phyloP scores from a whole-genome alignment of 2,113 vertebrate species.

The Nothocercus nigrocapillus region DNA sequence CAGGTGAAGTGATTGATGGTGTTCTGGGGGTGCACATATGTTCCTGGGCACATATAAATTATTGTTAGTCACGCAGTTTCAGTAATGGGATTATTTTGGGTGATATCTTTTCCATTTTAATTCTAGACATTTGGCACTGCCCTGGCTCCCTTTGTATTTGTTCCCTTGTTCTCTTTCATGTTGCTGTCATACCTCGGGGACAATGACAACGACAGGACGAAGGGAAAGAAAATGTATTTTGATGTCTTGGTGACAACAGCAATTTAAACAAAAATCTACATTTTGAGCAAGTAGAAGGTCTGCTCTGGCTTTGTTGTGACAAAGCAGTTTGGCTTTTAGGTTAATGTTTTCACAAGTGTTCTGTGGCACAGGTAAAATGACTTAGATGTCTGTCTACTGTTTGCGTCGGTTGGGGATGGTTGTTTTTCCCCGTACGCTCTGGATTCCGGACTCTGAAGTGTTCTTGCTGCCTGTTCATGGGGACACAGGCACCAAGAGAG shows the following conservation, averaged over 20 bases:
- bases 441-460: background rate
- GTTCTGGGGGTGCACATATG: constrained; percentile 65
- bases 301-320: background rate
- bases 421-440: background rate
- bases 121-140: background rate
- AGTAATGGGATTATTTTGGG: constrained; percentile 55
- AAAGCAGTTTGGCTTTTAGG: background rate
- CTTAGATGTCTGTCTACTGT: background rate
- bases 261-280: background rate
- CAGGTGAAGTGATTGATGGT: constrained; percentile 72
- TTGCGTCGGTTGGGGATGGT: background rate
- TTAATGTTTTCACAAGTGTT: background rate
- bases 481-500: background rate
- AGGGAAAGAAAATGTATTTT: constrained; percentile 22
- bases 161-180: constrained; percentile 19
- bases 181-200: background rate
- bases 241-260: background rate
- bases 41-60: constrained; percentile 71
- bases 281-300: background rate
- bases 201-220: background rate
- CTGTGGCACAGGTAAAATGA: background rate
- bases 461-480: background rate
- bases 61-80: constrained; percentile 51
- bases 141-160: constrained; percentile 40
- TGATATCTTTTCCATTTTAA: constrained; percentile 52